phyloP scores from a whole-genome alignment of 1,140 invertebrate species.

The Apis laboriosa region DNA sequence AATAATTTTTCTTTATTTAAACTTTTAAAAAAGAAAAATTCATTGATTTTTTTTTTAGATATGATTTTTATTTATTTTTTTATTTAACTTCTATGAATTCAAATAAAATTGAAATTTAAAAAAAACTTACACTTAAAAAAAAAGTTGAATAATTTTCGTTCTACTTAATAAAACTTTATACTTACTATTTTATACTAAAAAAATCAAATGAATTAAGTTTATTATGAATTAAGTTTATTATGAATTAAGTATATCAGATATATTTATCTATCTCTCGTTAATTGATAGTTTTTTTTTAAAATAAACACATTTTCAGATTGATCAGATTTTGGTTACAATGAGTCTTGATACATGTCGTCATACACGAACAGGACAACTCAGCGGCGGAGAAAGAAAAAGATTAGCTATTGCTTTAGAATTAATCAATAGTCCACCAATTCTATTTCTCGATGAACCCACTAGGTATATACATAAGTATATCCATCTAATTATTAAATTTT shows the following conservation, averaged over 20 bases:
- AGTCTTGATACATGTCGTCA: constrained; percentile 85
- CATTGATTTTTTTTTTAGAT: background rate
- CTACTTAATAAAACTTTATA: too few relatives aligned
- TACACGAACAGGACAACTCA: constrained; percentile 87
- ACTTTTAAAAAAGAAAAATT: background rate
- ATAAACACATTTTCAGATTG: constrained; percentile 79
- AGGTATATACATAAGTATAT: constrained; percentile 84
- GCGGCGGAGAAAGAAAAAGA: constrained; percentile 93
- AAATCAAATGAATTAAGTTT: too few relatives aligned
- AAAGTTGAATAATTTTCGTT: too few relatives aligned
- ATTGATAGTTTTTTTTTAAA: too few relatives aligned
- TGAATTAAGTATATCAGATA: too few relatives aligned
- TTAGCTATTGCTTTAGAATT: constrained; percentile 93
- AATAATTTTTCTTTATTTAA: background rate
- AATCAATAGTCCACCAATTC: constrained; percentile 93
- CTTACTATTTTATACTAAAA: too few relatives aligned
- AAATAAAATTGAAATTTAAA: background rate
- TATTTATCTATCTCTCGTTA: too few relatives aligned
- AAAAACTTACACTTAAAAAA: too few relatives aligned
- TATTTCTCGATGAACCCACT: constrained; percentile 97
- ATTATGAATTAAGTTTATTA: too few relatives aligned
- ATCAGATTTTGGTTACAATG: constrained; percentile 88
- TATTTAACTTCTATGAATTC: background rate
- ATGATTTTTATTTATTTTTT: background rate
- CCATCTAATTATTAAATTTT: background rate